Conservation (phyloP, 2,797 vertebrate genomes). For the Gastrophryne carolinensis region DNA sequence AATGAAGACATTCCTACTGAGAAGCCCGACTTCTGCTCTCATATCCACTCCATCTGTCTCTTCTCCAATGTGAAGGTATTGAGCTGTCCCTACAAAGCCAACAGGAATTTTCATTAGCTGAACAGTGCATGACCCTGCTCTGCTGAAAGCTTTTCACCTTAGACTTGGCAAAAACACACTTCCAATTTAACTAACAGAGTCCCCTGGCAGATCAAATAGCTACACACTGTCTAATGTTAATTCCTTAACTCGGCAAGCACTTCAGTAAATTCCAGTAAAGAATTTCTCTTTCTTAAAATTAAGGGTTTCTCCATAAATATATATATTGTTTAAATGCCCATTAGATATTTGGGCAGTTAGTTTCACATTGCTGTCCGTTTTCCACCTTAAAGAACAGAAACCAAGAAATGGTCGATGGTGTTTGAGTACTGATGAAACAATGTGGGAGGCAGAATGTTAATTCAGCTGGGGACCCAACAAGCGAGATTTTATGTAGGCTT, state of each 20-base stretch:
- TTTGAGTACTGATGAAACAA: too few species aligned
- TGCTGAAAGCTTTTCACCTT: slow-evolving; percentile 1
- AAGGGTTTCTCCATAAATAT: neutral
- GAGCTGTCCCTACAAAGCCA: slow-evolving; percentile 76
- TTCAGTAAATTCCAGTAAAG: neutral
- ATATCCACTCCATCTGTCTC: slow-evolving; percentile 88
- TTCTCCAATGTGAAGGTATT: slow-evolving; percentile 84
- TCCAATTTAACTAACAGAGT: slow-evolving; percentile 18
- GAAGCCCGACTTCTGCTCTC: slow-evolving; percentile 89
- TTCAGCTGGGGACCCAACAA: too few species aligned
- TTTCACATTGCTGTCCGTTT: too few species aligned
- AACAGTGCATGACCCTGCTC: neutral
- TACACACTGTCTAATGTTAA: slow-evolving; percentile 20
- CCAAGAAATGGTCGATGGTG: too few species aligned
- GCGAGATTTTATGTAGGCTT: too few species aligned
- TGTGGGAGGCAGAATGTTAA: too few species aligned
- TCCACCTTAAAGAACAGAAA: too few species aligned
- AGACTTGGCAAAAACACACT: slow-evolving; percentile 25
- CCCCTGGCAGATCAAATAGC: neutral
- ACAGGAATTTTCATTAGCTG: neutral
- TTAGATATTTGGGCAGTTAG: too few species aligned
- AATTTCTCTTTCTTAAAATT: neutral
- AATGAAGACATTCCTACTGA: slow-evolving; percentile 83
- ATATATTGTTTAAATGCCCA: too few species aligned
- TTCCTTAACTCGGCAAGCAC: neutral